Percentiles rank a stretch among this genome's conserved stretches.
Evolutionary conservation across 2,888 invertebrate genomes (phyloP).

Genomic region (Acanthosepion pharaonis): DNA sequence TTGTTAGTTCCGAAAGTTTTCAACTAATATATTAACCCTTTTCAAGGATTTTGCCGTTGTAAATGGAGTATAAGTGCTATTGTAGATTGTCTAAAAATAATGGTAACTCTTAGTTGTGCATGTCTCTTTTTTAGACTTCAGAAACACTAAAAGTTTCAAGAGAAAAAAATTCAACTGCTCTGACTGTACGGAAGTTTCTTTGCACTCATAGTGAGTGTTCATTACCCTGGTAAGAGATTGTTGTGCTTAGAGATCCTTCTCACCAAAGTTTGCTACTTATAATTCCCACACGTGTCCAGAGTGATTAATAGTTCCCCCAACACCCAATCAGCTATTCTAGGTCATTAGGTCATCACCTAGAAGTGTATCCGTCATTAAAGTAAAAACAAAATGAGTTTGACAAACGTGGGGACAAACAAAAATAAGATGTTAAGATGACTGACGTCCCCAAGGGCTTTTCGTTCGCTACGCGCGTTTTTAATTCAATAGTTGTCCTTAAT

Average conservation of each 20-base stretch:
- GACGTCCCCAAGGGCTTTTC: background rate
- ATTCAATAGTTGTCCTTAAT: background rate
- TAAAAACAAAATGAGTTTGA: background rate
- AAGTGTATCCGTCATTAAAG: background rate
- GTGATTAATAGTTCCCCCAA: background rate
- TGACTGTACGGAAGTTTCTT: background rate
- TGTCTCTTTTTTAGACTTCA: background rate
- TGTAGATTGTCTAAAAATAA: no score
- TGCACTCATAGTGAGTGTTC: background rate
- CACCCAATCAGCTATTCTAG: background rate
- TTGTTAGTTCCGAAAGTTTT: no score
- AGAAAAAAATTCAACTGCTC: background rate
- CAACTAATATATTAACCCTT: no score
- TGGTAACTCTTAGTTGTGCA: background rate
- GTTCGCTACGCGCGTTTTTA: background rate
- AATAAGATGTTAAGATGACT: background rate
- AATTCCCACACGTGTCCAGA: conserved; percentile 22
- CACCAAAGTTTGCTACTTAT: background rate
- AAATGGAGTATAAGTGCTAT: no score
- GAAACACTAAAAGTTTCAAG: background rate
- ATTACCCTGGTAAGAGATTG: background rate
- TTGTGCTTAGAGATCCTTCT: background rate
- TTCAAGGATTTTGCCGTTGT: no score
- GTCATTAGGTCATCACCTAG: background rate
- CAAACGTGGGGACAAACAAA: background rate